phyloP scores from a whole-genome alignment of 2,797 vertebrate genomes.

The Remorina albescens region DNA sequence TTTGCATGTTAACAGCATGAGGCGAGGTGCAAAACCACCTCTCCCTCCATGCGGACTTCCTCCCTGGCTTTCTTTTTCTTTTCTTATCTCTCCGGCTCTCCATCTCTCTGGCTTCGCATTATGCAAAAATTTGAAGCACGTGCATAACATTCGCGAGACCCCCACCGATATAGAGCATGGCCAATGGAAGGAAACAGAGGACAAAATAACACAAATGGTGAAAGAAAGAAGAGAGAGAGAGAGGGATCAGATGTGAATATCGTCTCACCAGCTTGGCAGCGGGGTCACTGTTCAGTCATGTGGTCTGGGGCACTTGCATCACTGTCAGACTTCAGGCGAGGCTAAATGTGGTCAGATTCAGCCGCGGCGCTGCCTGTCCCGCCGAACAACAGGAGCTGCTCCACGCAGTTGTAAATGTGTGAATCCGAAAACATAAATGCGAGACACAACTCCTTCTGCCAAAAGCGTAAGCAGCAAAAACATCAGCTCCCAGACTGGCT shows the following conservation, averaged over 20 bases:
- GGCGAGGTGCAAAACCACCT: constrained; percentile 39
- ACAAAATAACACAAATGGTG: background rate
- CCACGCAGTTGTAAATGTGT: background rate
- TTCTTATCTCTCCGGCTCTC: background rate
- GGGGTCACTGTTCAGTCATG: constrained; percentile 43
- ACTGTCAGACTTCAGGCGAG: constrained; percentile 43
- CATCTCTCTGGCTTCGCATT: constrained; percentile 33
- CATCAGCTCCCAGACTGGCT: constrained; percentile 17
- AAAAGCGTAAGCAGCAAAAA: constrained; percentile 24
- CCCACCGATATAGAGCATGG: constrained; percentile 9
- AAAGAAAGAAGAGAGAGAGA: background rate
- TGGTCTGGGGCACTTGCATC: constrained; percentile 26
- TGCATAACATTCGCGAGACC: constrained; percentile 42
- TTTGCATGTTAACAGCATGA: constrained; percentile 54
- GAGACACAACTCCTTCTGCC: constrained; percentile 21
- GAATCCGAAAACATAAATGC: constrained; percentile 27
- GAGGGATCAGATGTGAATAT: constrained; percentile 26
- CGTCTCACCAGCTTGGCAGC: constrained; percentile 26
- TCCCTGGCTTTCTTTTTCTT: background rate
- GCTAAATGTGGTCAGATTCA: constrained; percentile 46
- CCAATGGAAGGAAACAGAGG: background rate
- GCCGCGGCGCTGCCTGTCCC: constrained; percentile 27
- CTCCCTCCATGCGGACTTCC: background rate
- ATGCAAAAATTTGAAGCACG: constrained; percentile 42
- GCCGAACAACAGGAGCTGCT: background rate